Conservation (phyloP, 2,888 invertebrate genomes). For the Cheilosia vulpina region DNA sequence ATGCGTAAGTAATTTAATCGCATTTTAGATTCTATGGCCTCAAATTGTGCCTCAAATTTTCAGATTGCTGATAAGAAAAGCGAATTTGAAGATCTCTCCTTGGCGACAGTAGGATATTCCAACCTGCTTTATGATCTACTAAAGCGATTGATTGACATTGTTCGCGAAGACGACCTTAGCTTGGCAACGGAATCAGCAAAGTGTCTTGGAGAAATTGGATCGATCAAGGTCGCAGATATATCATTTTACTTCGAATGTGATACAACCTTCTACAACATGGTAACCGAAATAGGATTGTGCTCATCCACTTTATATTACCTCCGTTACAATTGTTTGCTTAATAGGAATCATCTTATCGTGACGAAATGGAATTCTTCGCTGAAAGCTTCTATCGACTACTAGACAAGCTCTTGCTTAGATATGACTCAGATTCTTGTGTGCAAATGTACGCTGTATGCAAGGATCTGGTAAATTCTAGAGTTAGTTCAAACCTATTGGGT, state of each 20-base stretch:
- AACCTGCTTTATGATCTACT: conserved; percentile 78
- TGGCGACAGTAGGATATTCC: conserved; percentile 57
- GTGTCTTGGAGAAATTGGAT: conserved; percentile 85
- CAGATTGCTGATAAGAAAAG: conserved; percentile 79
- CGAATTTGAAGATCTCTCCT: conserved; percentile 59
- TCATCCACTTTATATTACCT: too few species aligned
- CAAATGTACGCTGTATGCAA: conserved; percentile 76
- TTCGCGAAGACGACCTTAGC: conserved; percentile 76
- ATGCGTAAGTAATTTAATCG: conserved; percentile 74
- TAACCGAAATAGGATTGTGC: conserved; percentile 34
- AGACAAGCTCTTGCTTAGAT: conserved; percentile 77
- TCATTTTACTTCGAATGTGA: conserved; percentile 80
- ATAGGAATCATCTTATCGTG: conserved; percentile 54
- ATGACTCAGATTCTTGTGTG: conserved; percentile 74
- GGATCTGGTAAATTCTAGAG: conserved; percentile 77
- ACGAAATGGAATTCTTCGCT: conserved; percentile 77
- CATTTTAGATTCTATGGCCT: neutral
- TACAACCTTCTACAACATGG: conserved; percentile 76
- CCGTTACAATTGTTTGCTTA: neutral
- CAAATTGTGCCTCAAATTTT: conserved; percentile 1
- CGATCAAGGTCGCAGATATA: conserved; percentile 78
- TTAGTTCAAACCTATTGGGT: conserved; percentile 76
- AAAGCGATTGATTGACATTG: conserved; percentile 78
- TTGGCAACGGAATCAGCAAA: conserved; percentile 87
- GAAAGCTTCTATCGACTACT: conserved; percentile 76